A percentile compares a stretch with the other conserved stretches of the same genome.
Conservation (phyloP, 2,888 invertebrate species). For the Linyphia triangularis region DNA sequence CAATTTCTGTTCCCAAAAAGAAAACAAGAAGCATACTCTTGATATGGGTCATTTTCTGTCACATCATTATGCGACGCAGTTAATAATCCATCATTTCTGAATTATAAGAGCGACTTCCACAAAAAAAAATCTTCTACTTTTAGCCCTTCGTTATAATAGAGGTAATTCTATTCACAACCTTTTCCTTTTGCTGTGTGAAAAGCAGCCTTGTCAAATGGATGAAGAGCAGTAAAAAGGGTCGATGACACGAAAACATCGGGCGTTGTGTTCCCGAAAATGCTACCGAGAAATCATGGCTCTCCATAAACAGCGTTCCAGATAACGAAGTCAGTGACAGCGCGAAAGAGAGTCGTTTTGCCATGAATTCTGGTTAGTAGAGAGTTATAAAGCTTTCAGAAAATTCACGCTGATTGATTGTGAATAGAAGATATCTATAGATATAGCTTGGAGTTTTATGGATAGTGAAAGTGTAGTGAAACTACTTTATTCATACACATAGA, state of each 20-base stretch:
- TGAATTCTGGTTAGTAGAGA: too few relatives aligned
- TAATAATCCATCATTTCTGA: neutral
- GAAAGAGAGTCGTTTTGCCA: neutral
- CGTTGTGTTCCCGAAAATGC: conserved; percentile 27
- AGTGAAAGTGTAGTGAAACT: too few relatives aligned
- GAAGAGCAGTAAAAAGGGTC: conserved; percentile 13
- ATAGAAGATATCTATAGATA: too few relatives aligned
- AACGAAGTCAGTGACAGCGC: neutral
- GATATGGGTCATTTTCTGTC: neutral
- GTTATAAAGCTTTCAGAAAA: too few relatives aligned
- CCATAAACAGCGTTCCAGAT: conserved; percentile 3
- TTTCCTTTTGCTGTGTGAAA: neutral
- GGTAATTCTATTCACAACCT: conserved; percentile 14
- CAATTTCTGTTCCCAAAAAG: neutral
- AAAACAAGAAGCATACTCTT: neutral
- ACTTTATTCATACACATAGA: too few relatives aligned
- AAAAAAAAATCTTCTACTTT: neutral
- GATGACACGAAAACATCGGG: conserved; percentile 32
- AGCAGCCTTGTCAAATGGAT: conserved; percentile 11
- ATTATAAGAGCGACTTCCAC: neutral
- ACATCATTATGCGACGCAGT: neutral
- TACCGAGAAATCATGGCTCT: conserved; percentile 29
- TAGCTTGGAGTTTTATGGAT: too few relatives aligned
- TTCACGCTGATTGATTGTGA: too few relatives aligned
- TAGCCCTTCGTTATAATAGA: neutral